Evolutionary conservation across 1,140 invertebrate species (phyloP).

Genomic region (Chymomyza costata): DNA sequence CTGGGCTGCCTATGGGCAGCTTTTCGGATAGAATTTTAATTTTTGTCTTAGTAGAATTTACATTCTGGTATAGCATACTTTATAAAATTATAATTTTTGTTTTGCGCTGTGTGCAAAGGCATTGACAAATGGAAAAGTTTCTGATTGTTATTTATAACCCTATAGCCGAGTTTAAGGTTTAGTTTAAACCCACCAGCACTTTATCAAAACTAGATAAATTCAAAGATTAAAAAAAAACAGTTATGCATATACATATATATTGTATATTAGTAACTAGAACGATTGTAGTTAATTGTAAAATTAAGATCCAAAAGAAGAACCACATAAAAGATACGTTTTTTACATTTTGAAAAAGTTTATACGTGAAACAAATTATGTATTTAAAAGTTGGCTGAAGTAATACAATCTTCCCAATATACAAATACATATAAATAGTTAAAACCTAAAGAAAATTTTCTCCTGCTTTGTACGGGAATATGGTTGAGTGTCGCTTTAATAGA

Average conservation of each 20-base stretch:
- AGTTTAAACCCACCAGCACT: slow-evolving; percentile 34
- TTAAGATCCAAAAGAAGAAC: slow-evolving; percentile 40
- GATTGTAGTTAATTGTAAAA: slow-evolving; percentile 52
- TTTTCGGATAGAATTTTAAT: slow-evolving; percentile 34
- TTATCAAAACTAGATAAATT: no score
- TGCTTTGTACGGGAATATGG: no score
- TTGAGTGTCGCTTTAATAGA: no score
- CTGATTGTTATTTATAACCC: slow-evolving; percentile 7
- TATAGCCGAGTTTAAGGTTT: slow-evolving; percentile 25
- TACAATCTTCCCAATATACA: no score
- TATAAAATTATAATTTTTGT: slow-evolving; percentile 20
- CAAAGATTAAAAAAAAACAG: slow-evolving; percentile 11
- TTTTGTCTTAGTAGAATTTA: slow-evolving; percentile 54
- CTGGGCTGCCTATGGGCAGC: slow-evolving; percentile 42
- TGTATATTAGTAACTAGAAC: slow-evolving; percentile 34
- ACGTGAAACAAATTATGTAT: slow-evolving; percentile 44
- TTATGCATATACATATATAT: slow-evolving; percentile 29
- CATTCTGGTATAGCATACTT: slow-evolving; percentile 10
- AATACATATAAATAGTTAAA: slow-evolving; percentile 47
- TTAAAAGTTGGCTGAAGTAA: slow-evolving; percentile 33
- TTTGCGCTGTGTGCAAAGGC: slow-evolving; percentile 1
- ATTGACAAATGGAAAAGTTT: no score
- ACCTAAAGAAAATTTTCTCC: slow-evolving; percentile 41
- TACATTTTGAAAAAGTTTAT: slow-evolving; percentile 69
- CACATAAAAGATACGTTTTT: slow-evolving; percentile 48